A percentile compares a stretch with the other conserved stretches of the same genome.
phyloP scores from a whole-genome alignment of 2,113 vertebrate species.

The Aleadryas rufinucha region DNA sequence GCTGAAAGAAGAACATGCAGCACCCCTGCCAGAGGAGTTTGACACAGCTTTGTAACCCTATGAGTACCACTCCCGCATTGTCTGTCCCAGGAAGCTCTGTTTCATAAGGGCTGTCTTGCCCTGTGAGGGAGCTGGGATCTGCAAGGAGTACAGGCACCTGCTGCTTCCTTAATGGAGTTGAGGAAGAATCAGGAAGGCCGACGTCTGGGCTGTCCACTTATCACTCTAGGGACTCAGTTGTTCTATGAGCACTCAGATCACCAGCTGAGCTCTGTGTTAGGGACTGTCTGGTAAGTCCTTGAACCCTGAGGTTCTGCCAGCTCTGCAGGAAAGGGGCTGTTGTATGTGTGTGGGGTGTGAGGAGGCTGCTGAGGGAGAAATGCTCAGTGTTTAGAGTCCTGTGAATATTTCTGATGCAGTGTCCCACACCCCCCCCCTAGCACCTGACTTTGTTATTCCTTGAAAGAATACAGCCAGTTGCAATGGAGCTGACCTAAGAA shows the following conservation, averaged over 20 bases:
- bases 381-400: constrained; percentile 25
- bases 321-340: constrained; percentile 53
- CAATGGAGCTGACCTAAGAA: constrained; percentile 65
- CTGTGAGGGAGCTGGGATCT: background rate
- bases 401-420: constrained; percentile 8
- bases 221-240: background rate
- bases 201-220: constrained; percentile 4
- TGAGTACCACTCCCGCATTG: background rate
- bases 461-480: constrained; percentile 74
- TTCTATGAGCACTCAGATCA: background rate
- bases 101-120: background rate
- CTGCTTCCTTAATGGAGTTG: background rate
- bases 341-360: background rate
- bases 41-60: constrained; percentile 87
- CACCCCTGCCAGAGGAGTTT: constrained; percentile 79
- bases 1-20: constrained; percentile 51
- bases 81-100: background rate
- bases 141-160: constrained; percentile 21
- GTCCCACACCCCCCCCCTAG: background rate
- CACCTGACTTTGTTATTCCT: constrained; percentile 59
- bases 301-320: constrained; percentile 56
- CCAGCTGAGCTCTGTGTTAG: constrained; percentile 33
- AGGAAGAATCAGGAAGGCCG: constrained; percentile 17
- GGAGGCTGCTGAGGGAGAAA: constrained; percentile 11
- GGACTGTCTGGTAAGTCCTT: constrained; percentile 49